Evolutionary conservation across 2,888 invertebrate species (phyloP), one percentile per base, ranked within the genome.

Genomic region (Amphimallon solstitiale): DNA sequence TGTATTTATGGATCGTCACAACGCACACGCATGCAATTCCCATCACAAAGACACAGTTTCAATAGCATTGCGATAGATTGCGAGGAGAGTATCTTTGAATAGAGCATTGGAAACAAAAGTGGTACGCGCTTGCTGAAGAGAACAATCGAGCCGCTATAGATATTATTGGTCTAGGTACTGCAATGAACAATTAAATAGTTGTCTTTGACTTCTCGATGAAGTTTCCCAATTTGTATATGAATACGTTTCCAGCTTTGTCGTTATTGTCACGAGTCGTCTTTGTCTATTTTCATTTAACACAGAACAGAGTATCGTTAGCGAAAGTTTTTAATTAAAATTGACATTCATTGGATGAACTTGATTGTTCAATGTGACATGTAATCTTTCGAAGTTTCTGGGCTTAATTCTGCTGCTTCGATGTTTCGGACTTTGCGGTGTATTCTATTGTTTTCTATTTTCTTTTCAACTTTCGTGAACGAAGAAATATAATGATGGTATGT

Each of bases 101-200:
- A 37, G 52, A 37, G 52, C 15, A 35, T 52, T 52, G 35, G 35
- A 37, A 52, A 52, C 52, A 52, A 52, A 52, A 52, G 52, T 34
- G 35, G 29, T 37, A 35, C 34, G 35, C 35, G 15, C 29, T 15
- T 51, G 29, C 35, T 15, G 29, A 35, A 10, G 52, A 34, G 52
- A 52, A 21, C 35, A 52, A 46, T 46, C 15, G 29, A 3, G 37
- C 34, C 52, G 9, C 45, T 9, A 29, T 52, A 35, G 52, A 37
- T 52, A 17, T 52, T 52, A 52, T 52, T 52, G 52, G 35, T 12
- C 17, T 12, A 35, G 17, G 17, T 45, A 45, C 45, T 6, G 15
- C 2, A 19, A 17, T 45, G 45, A 43, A 45, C 45, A 19, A 45
- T 45, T 45, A 45, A 19, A 17, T 19, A 45, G 45, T 45, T 45